Percentiles rank a stretch among this genome's conserved stretches.
phyloP scores from a whole-genome alignment of 2,113 vertebrate species.

The Dipodomys stephensi region DNA sequence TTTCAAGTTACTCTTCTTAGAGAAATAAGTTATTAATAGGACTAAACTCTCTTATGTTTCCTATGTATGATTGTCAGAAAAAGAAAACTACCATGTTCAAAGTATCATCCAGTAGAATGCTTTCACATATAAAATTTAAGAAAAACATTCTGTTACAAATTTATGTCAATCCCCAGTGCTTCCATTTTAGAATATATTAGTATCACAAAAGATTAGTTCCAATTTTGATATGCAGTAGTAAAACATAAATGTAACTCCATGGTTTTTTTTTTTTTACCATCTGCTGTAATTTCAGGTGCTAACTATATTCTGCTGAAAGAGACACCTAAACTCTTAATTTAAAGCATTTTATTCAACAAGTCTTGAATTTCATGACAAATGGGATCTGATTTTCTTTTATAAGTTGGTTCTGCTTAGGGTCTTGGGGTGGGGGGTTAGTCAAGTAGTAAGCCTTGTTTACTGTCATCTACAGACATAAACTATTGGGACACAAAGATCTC shows the following conservation, averaged over 20 bases:
- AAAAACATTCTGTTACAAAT: background rate
- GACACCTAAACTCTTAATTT: background rate
- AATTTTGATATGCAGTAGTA: background rate
- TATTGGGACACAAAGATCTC: background rate
- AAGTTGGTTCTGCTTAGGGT: background rate
- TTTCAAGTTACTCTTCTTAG: background rate
- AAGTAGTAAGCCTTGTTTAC: background rate
- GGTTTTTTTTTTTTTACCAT: background rate
- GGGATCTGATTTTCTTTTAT: background rate
- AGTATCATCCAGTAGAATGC: background rate
- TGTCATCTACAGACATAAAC: background rate
- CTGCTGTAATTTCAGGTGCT: background rate
- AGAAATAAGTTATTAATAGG: background rate
- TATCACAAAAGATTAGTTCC: background rate
- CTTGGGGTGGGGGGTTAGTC: background rate
- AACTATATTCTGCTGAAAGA: constrained; percentile 9
- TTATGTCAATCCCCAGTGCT: background rate
- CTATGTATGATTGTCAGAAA: background rate
- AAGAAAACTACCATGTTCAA: background rate
- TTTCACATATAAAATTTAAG: background rate
- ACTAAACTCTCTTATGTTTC: background rate
- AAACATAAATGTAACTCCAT: background rate
- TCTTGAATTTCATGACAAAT: constrained; percentile 1
- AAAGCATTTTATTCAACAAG: background rate
- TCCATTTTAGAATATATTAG: background rate